Evolutionary conservation across 2,113 vertebrate species (phyloP).

Genomic region (Solenodon paradoxus): DNA sequence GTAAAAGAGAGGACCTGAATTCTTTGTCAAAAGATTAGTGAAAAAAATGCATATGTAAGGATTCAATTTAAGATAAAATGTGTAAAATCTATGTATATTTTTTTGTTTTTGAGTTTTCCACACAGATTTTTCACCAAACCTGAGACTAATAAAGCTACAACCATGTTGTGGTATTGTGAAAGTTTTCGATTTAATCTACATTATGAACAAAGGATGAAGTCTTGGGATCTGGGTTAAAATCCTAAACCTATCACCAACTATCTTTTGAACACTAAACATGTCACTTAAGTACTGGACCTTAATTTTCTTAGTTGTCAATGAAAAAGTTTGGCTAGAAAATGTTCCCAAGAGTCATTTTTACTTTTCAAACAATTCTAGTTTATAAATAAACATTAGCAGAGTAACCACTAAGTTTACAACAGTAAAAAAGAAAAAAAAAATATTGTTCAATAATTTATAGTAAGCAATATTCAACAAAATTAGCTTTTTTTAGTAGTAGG

Average conservation of each 20-base stretch:
- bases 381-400: background rate
- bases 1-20: background rate
- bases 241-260: background rate
- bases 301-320: background rate
- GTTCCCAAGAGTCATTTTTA: background rate
- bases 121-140: background rate
- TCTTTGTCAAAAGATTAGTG: background rate
- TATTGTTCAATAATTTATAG: background rate
- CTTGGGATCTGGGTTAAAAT: background rate
- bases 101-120: background rate
- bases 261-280: background rate
- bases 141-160: background rate
- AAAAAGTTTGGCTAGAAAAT: background rate
- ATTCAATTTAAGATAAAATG: background rate
- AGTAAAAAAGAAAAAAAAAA: background rate
- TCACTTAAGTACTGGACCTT: background rate
- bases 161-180: too few relatives aligned
- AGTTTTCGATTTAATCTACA: background rate
- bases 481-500: background rate
- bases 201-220: too few relatives aligned
- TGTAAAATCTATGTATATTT: background rate
- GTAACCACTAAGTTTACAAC: background rate
- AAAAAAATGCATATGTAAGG: background rate
- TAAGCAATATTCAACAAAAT: background rate
- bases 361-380: background rate